Evolutionary conservation across 64 coral and sea anemone genomes (phyloP), one percentile per base, ranked within the genome.

Genomic region (Actinia equina): DNA sequence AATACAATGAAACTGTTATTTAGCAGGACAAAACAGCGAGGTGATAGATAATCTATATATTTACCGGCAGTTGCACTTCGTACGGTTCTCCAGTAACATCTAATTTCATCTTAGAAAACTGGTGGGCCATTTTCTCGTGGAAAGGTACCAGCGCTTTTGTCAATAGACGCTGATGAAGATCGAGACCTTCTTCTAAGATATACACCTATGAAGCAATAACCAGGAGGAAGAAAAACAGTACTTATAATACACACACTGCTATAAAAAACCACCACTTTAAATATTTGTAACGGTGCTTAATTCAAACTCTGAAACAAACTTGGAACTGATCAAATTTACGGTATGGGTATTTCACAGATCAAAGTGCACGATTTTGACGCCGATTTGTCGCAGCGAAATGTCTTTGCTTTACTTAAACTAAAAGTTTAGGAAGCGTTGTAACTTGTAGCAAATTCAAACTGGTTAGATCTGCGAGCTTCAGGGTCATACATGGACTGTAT

Each of bases 91-190:
- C 94, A 5, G 91, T 88, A 12, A 96, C 84, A 46, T 89, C 88
- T 82, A 82, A 82, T n/a, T 90, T 89, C 94, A 96, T 96, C 0
- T 89, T 89, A 23, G 91, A 69, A 46, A 93, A 96, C 41, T 79
- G 89, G 5, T 58, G 81, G 13, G 87, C 91, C 94, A 96, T 90
- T 82, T 96, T 96, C 7, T 93, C 49, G 61, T 96, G 94, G 71
- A 96, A 96, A 14, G 94, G 94, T 58, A 82, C 77, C 23, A 96
- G 74, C 27, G 86, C 67, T 84, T 62, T 79, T 11, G 94, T 96
- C 16, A 90, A 17, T 59, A 93, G 71, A 10, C 76, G 84, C 3
- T 87, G 87, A 43, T 96, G 94, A 52, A 96, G 91, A 16, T 88
- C 71, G 53, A 96, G 58, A 43, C 94, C 94, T 44, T 76, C 86